Base-by-base conservation (phyloP, 2,113 vertebrate genomes). In the Psammodynastes pulverulentus region DNA sequence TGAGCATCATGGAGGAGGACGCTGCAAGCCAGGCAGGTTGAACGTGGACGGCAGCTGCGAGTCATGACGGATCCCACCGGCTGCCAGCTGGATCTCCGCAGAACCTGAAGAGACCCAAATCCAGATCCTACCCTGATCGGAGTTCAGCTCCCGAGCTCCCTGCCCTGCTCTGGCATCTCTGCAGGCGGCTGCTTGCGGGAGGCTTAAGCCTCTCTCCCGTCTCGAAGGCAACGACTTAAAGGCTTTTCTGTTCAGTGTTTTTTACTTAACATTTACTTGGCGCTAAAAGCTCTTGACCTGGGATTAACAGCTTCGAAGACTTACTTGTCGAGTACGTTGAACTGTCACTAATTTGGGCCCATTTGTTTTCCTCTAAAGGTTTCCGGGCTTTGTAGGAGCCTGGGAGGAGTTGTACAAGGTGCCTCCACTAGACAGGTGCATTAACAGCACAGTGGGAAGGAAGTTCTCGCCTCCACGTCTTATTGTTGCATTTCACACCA, bases 341-440 rank as follows among this genome's bases (percentile, higher is more conserved):
- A 3, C 94, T 97, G 96, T 95, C 96, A 91, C 95, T 96, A 93
- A 97, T 97, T 97, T 94, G 95, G 95, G 95, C 94, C 88, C 95
- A 88, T 94, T 96, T 94, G 92, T 94, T 95, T 96, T 89, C 72
- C 96, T 93, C 84, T 79, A 84, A 43, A 94, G 94, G 87, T 92
- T 96, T 94, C 95, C 84, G 93, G 96, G 94, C 96, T 95, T 97
- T 95, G 89, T 89, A 92, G 93, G 12, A 94, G 67, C 19, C 51
- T 15, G 72, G 29, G 34, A 53, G 91, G 34, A 91, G 94, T 93
- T 94, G 0, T 26, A 93, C 45, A 91, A 89, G 95, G 96, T 94
- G 94, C 67, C 48, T 93, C 94, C 95, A 94, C 93, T 94, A 97
- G 96, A 91, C 97, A 96, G 97, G 97, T 97, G 96, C 96, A 97